These are phyloP conservation scores for Cylindroiulus punctatus DNA, from an alignment of 2,888 invertebrate genomes.

Conservation along the genomic window DNA sequence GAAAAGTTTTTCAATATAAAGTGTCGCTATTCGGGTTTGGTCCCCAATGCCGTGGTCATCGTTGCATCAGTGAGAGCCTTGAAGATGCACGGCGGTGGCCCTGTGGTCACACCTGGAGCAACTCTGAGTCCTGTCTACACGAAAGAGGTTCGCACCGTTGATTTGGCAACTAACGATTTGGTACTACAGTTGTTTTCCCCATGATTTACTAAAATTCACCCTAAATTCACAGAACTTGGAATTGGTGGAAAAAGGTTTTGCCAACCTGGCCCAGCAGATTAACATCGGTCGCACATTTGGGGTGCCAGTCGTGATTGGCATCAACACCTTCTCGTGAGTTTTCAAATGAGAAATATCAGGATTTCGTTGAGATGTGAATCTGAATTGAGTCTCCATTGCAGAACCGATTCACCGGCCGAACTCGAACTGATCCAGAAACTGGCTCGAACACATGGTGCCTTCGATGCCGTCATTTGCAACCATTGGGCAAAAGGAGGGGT, in stretches of 20 bases:
- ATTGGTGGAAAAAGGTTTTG: conserved; percentile 83
- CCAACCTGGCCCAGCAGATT: conserved; percentile 93
- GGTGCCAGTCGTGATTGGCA: conserved; percentile 92
- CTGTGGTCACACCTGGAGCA: conserved; percentile 84
- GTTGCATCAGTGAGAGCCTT: conserved; percentile 94
- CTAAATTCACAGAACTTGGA: conserved; percentile 76
- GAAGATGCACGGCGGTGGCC: conserved; percentile 99
- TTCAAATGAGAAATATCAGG: neutral
- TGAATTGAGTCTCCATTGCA: conserved; percentile 64
- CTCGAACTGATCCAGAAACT: conserved; percentile 79
- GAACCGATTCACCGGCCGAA: conserved; percentile 87
- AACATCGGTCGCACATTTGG: conserved; percentile 89
- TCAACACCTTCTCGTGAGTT: conserved; percentile 86
- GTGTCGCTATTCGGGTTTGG: conserved; percentile 85
- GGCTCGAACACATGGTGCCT: conserved; percentile 83
- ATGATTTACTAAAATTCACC: too few species aligned
- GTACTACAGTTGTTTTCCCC: too few species aligned
- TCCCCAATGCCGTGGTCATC: conserved; percentile 89
- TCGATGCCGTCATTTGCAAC: conserved; percentile 83
- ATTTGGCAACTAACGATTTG: too few species aligned
- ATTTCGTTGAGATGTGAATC: neutral
- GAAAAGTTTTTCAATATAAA: conserved; percentile 99
- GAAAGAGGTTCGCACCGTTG: conserved; percentile 66
- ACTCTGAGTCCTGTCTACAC: conserved; percentile 85
- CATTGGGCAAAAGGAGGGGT: conserved; percentile 90